Base-by-base conservation (phyloP, 2,113 vertebrate genomes). In the Corythaixoides concolor region DNA sequence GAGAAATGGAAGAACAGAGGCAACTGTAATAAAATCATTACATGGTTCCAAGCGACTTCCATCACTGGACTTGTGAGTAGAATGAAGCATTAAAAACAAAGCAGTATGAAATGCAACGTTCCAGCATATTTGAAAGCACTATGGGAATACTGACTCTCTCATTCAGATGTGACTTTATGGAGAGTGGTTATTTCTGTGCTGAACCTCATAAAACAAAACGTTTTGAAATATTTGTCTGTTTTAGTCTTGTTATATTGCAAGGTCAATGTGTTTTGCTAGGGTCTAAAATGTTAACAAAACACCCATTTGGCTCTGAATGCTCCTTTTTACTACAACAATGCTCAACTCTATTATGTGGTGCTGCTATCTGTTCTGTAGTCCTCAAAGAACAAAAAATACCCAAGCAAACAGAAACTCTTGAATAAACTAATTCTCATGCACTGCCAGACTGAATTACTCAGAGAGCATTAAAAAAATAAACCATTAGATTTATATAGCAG, bases 61-160 rank as follows among this genome's bases (percentile, higher is more conserved):
- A 37, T 85, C 81, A 6, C 45, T 69, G 47, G 43, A 52, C 47
- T 89, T 79, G 23, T 47, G 69, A 91, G 45, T 50, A 76, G 69
- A 96, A 93, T 23, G 58, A 88, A 77, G 32, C 50, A 49, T 52
- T 95, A 76, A 91, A 95, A 94, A 20, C 35, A 50, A 93, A 91
- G 41, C 50, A 53, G 16, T 89, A 53, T 73, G 63, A 94, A 92
- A 85, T 78, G 27, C 16, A 81, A 35, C 21, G 49, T 93, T 81
- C 35, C 49, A 78, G 75, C 12, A 22, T 83, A 59, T 91, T 62
- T 85, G 59, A 88, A 91, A 69, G 37, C 50, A 37, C 41, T 73
- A 21, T 41, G 53, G 70, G 76, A 93, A 53, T 76, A 82, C 27
- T 70, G 75, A 66, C 45, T 86, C 18, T 33, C 47, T 72, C 47